Evolutionary conservation across 2,113 vertebrate species (phyloP).

Genomic region (Pseudorhombus dupliciocellatus): DNA sequence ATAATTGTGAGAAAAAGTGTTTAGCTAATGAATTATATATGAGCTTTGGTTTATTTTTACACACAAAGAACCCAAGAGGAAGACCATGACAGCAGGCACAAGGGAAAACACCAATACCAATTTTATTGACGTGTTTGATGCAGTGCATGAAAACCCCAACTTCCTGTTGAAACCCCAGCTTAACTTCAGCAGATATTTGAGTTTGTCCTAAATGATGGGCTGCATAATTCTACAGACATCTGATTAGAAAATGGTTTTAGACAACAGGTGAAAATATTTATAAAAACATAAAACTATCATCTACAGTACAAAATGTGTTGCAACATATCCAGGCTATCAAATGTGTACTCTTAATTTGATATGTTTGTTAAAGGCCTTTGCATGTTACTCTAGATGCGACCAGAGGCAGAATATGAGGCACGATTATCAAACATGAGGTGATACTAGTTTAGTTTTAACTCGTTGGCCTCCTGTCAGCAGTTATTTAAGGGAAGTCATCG

Average conservation of each 20-base stretch:
- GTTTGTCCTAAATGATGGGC: conserved; percentile 4
- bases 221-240: conserved; percentile 9
- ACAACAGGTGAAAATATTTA: conserved; percentile 18
- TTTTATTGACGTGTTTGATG: conserved; percentile 59
- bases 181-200: conserved; percentile 1
- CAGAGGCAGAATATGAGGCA: conserved; percentile 55
- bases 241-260: conserved; percentile 30
- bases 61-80: background rate
- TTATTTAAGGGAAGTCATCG: background rate
- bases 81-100: background rate
- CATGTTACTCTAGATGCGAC: background rate
- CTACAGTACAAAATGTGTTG: conserved; percentile 47
- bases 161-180: conserved; percentile 24
- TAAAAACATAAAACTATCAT: conserved; percentile 41
- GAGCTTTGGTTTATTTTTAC: background rate
- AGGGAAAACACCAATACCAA: conserved; percentile 21
- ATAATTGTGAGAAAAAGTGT: background rate
- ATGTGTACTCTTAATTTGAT: conserved; percentile 26
- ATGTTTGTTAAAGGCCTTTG: conserved; percentile 39
- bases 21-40: background rate
- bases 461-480: background rate
- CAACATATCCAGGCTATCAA: conserved; percentile 28
- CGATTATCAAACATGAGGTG: conserved; percentile 49
- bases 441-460: conserved; percentile 18
- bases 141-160: conserved; percentile 14